Conservation (phyloP, 2,797 vertebrate genomes). For the Toxotes lorentzi region DNA sequence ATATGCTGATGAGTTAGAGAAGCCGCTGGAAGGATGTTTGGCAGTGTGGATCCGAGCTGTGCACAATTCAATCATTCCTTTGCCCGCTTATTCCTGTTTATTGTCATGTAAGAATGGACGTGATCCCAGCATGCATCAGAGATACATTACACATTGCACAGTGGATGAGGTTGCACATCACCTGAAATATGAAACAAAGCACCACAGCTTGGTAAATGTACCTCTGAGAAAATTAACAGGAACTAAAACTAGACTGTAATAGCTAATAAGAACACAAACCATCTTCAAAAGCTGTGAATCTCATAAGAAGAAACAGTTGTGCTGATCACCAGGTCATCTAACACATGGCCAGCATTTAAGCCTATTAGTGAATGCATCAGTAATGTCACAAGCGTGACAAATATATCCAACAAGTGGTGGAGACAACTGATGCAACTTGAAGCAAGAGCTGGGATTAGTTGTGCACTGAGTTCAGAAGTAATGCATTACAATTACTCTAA, state of each 20-base stretch:
- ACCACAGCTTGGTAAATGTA: not conserved
- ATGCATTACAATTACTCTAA: slow-evolving; percentile 6
- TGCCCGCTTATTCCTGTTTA: not conserved
- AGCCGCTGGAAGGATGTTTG: not conserved
- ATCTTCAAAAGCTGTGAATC: not conserved
- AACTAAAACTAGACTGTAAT: not conserved
- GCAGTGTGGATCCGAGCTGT: not conserved
- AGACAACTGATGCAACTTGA: slow-evolving; percentile 66
- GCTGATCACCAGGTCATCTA: slow-evolving; percentile 3
- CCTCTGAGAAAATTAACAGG: not conserved
- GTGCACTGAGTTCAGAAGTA: not conserved
- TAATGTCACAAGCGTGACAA: slow-evolving; percentile 37
- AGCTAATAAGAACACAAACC: not conserved
- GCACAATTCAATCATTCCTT: slow-evolving; percentile 6
- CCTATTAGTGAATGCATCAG: slow-evolving; percentile 44
- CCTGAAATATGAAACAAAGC: not conserved
- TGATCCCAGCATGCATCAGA: not conserved
- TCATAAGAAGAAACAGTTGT: slow-evolving; percentile 7
- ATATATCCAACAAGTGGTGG: slow-evolving; percentile 48
- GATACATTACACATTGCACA: not conserved
- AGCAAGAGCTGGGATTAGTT: slow-evolving; percentile 56
- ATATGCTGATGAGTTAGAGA: not conserved
- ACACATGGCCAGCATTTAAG: slow-evolving; percentile 39
- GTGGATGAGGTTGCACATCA: not conserved
- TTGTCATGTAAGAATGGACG: not conserved